A percentile compares a stretch with the other conserved stretches of the same genome.
Conservation (phyloP, 2,888 invertebrate genomes). For the Amiota communis region DNA sequence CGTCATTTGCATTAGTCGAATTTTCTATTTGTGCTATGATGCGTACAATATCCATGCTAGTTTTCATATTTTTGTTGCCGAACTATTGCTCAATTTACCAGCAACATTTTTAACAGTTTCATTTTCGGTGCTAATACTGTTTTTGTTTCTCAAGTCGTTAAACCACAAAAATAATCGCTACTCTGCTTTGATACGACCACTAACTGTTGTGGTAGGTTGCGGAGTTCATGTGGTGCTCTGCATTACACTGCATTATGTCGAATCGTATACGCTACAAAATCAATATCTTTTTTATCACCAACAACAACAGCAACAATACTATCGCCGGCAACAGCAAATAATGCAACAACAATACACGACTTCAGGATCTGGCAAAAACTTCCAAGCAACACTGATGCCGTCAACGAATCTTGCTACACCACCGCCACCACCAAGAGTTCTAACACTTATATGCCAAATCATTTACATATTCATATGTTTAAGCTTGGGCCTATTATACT, state of each 20-base stretch:
- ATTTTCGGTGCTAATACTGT: constrained; percentile 89
- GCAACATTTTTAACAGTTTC: constrained; percentile 91
- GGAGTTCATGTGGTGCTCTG: constrained; percentile 86
- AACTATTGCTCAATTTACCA: constrained; percentile 87
- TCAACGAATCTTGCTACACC: constrained; percentile 53
- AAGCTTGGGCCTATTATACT: constrained; percentile 87
- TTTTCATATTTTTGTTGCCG: constrained; percentile 84
- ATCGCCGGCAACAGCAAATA: constrained; percentile 57
- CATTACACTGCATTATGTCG: constrained; percentile 86
- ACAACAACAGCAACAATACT: constrained; percentile 58
- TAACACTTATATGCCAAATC: constrained; percentile 86
- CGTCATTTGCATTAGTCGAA: constrained; percentile 85
- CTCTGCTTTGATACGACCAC: constrained; percentile 83
- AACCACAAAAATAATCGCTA: constrained; percentile 82
- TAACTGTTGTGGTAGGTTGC: constrained; percentile 85
- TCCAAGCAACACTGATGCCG: constrained; percentile 45
- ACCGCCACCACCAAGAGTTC: constrained; percentile 74
- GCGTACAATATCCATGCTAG: constrained; percentile 91
- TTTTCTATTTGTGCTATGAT: constrained; percentile 92
- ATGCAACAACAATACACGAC: constrained; percentile 44
- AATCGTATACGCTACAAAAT: constrained; percentile 74
- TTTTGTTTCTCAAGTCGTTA: constrained; percentile 86
- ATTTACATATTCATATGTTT: constrained; percentile 90
- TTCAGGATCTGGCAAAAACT: constrained; percentile 32
- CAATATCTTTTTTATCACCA: constrained; percentile 69